phyloP scores from a whole-genome alignment of 2,113 vertebrate species.

The Leucosticte australis region DNA sequence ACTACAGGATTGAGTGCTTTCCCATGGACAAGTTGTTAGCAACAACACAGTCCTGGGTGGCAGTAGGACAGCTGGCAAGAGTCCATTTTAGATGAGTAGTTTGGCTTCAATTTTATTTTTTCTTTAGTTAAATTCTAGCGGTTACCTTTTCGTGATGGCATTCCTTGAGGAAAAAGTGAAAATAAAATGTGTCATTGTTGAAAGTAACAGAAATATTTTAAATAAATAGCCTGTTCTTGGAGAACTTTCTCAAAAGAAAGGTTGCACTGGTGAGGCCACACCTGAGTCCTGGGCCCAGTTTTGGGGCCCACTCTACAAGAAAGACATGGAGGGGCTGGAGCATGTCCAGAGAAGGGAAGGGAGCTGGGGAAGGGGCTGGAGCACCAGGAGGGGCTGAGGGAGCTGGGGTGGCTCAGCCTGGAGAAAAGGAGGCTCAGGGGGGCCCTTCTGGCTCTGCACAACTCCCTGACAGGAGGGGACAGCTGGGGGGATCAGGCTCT shows the following conservation, averaged over 20 bases:
- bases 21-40: background rate
- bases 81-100: background rate
- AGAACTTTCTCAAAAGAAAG: background rate
- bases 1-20: background rate
- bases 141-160: background rate
- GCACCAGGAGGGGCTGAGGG: background rate
- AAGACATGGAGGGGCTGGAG: background rate
- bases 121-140: background rate
- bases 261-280: background rate
- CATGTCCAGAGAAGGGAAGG: accelerated
- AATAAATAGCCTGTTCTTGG: background rate
- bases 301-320: background rate
- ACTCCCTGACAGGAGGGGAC: background rate
- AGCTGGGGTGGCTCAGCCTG: background rate
- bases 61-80: background rate
- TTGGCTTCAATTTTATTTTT: background rate
- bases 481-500: accelerated
- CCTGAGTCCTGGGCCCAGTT: background rate
- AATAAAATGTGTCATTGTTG: background rate
- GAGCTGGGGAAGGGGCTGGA: background rate
- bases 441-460: background rate
- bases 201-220: background rate
- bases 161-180: background rate
- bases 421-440: background rate
- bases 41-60: background rate